These are phyloP conservation scores for Lissonota sp. DNA, from an alignment of 2,888 invertebrate species.

Conservation along the genomic window DNA sequence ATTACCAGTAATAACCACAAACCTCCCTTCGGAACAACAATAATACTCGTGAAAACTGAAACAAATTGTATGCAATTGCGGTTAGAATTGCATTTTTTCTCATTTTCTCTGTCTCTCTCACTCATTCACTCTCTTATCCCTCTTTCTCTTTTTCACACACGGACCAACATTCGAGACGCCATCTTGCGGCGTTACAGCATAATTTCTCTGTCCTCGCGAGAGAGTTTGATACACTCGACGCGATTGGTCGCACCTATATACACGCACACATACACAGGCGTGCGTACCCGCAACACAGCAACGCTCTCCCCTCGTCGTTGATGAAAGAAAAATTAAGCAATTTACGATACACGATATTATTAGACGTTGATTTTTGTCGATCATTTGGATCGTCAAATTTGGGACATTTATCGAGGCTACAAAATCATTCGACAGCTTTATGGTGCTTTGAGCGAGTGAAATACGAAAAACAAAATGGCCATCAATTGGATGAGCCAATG, in stretches of 20 bases:
- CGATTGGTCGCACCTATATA: conserved; percentile 76
- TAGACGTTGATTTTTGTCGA: conserved; percentile 80
- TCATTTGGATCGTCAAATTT: conserved; percentile 16
- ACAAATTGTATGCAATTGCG: conserved; percentile 68
- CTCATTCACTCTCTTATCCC: conserved; percentile 3
- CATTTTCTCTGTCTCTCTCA: conserved; percentile 12
- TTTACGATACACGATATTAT: conserved; percentile 76
- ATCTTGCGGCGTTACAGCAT: conserved; percentile 76
- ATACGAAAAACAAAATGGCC: no score
- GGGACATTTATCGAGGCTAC: no score
- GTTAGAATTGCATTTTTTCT: conserved; percentile 78
- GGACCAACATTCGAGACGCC: conserved; percentile 74
- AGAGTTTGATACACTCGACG: conserved; percentile 71
- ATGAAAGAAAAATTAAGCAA: no score
- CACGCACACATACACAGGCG: no score
- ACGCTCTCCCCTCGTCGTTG: no score
- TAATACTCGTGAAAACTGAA: neutral
- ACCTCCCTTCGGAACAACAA: neutral
- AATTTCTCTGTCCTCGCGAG: conserved; percentile 59
- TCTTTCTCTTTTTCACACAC: conserved; percentile 57
- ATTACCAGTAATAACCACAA: no score
- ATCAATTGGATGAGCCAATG: no score
- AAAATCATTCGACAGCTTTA: no score
- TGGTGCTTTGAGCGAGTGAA: no score
- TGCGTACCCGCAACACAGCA: no score